Base-by-base conservation (phyloP, 2,113 vertebrate species). In the Progne subis region DNA sequence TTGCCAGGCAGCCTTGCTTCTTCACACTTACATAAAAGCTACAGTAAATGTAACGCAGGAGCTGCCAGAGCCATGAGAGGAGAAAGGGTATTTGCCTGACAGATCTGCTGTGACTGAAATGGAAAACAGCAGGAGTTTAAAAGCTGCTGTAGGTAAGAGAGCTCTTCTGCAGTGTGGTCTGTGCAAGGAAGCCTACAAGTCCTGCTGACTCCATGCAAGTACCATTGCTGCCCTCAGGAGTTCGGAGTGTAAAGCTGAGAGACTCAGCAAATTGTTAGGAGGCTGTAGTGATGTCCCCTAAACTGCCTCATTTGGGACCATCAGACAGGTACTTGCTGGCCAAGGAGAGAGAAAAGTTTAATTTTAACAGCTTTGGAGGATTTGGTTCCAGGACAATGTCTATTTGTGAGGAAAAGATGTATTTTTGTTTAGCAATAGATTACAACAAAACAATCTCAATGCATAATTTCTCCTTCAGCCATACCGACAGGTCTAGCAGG, bases 101-200 rank as follows among this genome's bases (percentile, higher is more conserved):
- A 80, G 63, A 52, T 60, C 53, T 76, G 10, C 32, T 88, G 82
- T 43, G 41, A 25, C 29, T 47, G 41, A 92, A 69, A 56, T 60
- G 26, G 68, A 25, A 83, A 55, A 46, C 1, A 71, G 12, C 52
- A 53, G 44, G 34, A 69, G 16, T 57, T 86, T 72, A 49, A 77
- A 60, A 83, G 63, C 76, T 94, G 53, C 39, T 14, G 5, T 17
- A 56, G 29, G 25, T 56, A 47, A 71, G 49, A 10, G 12, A 6
- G 1, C 12, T 59, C 14, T 31, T 70, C n/a, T 2, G 8, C 52
- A 26, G 1, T 3, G 18, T 29, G 14, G 5, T 63, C 5, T 28
- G 6, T 46, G 67, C 43, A 57, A 53, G 25, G 37, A 81, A 74
- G 43, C 12, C 56, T 50, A 24, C 49, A 25, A 25, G 20, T 41